A percentile compares a stretch with the other conserved stretches of the same genome.
Conservation (phyloP, 2,888 invertebrate genomes). For the Pandemis heparana region DNA sequence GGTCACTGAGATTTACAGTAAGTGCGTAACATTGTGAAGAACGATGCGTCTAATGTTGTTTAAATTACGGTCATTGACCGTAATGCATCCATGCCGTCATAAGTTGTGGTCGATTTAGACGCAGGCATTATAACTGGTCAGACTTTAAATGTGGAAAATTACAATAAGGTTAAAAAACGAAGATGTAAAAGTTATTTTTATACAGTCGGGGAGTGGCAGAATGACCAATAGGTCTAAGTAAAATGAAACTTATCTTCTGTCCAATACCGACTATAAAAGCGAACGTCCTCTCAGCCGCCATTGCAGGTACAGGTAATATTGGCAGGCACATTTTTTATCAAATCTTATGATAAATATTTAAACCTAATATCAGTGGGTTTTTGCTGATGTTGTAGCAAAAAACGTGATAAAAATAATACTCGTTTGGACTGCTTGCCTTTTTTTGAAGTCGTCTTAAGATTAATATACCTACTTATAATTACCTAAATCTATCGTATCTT, state of each 20-base stretch:
- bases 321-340: neutral
- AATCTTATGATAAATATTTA: neutral
- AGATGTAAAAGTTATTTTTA: neutral
- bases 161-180: neutral
- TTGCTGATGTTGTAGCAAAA: neutral
- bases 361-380: neutral
- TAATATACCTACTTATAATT: too few species aligned
- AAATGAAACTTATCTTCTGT: neutral
- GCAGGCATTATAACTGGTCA: neutral
- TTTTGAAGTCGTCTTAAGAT: neutral
- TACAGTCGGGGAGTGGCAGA: neutral
- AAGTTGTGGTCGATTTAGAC: constrained; percentile 17
- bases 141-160: neutral
- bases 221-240: neutral
- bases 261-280: neutral
- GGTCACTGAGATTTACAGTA: neutral
- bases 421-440: neutral
- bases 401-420: neutral
- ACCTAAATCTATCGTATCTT: too few species aligned
- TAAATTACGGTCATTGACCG: constrained; percentile 26
- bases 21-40: neutral
- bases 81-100: constrained; percentile 10
- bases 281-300: neutral
- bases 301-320: neutral
- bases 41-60: constrained; percentile 29